Evolutionary conservation across 2,797 vertebrate species (phyloP), one percentile per base, ranked within the genome.

Genomic region (Labroides dimidiatus): DNA sequence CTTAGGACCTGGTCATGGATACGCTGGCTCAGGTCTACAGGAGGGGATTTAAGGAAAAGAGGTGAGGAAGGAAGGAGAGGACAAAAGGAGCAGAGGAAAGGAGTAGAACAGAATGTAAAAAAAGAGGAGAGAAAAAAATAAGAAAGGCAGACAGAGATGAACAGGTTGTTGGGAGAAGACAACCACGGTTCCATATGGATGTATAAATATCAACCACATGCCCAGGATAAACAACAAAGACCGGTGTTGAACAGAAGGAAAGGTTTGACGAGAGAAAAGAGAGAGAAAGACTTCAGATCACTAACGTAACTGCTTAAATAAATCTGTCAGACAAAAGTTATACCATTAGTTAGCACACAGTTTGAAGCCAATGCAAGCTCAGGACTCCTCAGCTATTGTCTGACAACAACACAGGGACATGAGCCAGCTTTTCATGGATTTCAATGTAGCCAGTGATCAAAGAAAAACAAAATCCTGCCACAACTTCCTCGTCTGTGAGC

Each of bases 1-100:
- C 95, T 98, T 96, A 99, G 95, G 96, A 97, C 92, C 90, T 96
- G 96, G 90, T 98, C 96, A 94, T 96, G 96, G 87, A 96, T 94
- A 94, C 86, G 93, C 91, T 96, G 95, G 90, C 95, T 94, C 87
- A 96, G 95, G 95, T 97, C 97, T 99, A 92, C 90, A 93, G 89
- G 93, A 63, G 87, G 86, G 91, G 24, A 27, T 27, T 27, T 27
- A 20, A 53, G 57, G 51, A 48, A 11, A 30, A 20, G 36, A 47
- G 53, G 10, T 30, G 11, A 45, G 41, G 56, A 57, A 33, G 30
- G 30, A 33, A 4, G 10, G 43, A 17, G 10, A 49, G 14, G 55
- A 68, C 39, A 68, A 27, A 6, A 63, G 53, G n/a, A 23, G 23
- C 2, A 21, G 12, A 2, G 45, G 45, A 47, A 21, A 13, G 24